These are phyloP conservation scores for Hormiphora californensis DNA, from an alignment of 37 sponge, comb jelly and placozoan genomes.

Conservation along the genomic window DNA sequence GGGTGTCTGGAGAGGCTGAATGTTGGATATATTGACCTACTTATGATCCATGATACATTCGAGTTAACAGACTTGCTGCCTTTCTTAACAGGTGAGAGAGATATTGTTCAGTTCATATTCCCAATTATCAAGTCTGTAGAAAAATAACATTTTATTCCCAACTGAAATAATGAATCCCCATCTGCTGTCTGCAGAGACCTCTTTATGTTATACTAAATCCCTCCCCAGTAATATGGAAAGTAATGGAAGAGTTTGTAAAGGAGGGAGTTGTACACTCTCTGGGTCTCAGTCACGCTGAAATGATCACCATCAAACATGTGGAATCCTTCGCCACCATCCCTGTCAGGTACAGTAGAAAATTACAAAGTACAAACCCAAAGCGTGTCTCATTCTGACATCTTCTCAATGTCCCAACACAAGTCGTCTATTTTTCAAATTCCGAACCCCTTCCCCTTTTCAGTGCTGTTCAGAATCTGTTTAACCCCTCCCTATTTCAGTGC, in stretches of 20 bases:
- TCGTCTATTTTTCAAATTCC: background rate
- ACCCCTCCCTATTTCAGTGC: background rate
- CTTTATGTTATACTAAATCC: background rate
- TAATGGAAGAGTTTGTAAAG: background rate
- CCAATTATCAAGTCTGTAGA: too few relatives aligned
- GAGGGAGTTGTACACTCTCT: background rate
- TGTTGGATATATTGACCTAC: background rate
- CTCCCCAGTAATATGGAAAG: constrained; percentile 3
- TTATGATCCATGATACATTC: background rate
- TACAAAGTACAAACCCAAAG: too few relatives aligned
- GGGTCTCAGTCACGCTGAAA: background rate
- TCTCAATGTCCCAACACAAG: background rate
- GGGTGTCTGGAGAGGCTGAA: background rate
- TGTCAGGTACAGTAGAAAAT: background rate
- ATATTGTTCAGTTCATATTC: too few relatives aligned
- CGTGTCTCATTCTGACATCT: too few relatives aligned
- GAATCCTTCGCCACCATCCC: background rate
- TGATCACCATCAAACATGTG: background rate
- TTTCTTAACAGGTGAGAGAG: too few relatives aligned
- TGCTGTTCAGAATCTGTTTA: background rate
- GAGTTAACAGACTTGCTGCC: too few relatives aligned
- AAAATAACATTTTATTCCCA: too few relatives aligned
- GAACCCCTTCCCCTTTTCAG: background rate
- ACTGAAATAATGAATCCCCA: too few relatives aligned
- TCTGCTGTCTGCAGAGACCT: too few relatives aligned